Conservation (phyloP, 2,797 vertebrate genomes). For the Novumbra hubbsi region DNA sequence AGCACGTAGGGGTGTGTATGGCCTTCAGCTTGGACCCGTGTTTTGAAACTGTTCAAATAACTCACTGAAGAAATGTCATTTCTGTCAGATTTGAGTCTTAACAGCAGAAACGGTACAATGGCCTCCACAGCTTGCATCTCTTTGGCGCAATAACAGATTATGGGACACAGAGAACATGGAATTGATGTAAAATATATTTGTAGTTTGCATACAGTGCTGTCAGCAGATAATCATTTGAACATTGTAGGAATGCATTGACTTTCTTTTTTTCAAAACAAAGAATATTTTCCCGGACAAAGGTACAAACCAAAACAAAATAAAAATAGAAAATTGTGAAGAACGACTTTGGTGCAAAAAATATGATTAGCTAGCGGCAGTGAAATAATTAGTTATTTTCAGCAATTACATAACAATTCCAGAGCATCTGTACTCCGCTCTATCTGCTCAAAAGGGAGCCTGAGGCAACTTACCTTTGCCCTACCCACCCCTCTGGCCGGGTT, state of each 20-base stretch:
- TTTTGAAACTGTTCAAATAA: not conserved
- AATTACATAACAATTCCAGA: too few species aligned
- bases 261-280: too few species aligned
- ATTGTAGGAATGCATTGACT: not conserved
- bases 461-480: too few species aligned
- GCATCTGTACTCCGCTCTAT: too few species aligned
- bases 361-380: too few species aligned
- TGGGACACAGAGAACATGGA: not conserved
- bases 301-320: too few species aligned
- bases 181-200: not conserved
- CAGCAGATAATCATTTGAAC: not conserved
- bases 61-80: not conserved
- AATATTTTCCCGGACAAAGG: too few species aligned
- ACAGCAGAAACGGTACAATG: not conserved
- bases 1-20: conserved; percentile 6
- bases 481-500: too few species aligned
- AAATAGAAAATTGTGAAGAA: too few species aligned
- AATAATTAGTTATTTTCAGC: too few species aligned
- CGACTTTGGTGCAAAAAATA: too few species aligned
- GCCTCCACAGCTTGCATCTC: not conserved
- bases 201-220: not conserved
- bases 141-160: not conserved
- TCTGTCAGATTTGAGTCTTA: not conserved
- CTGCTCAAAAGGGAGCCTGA: too few species aligned
- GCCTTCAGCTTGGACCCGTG: not conserved